A percentile compares a stretch with the other conserved stretches of the same genome.
Conservation (phyloP, 2,888 invertebrate species). For the Agrochola litura region DNA sequence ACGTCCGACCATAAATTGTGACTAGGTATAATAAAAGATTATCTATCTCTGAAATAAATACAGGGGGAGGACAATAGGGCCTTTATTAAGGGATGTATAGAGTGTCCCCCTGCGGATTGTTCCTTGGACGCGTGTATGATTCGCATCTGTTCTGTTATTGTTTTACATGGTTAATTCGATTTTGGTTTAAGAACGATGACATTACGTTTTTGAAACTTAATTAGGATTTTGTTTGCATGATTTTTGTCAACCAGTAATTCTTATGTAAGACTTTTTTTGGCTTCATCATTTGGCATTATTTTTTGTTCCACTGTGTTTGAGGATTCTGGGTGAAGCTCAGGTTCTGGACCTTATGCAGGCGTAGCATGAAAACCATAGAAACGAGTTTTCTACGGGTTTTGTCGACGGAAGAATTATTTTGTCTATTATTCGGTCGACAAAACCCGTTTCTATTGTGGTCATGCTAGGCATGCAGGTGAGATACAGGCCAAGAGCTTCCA, state of each 20-base stretch:
- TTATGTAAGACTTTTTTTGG: no score
- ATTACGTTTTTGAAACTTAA: constrained; percentile 11
- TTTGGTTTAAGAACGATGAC: constrained; percentile 23
- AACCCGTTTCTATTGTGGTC: no score
- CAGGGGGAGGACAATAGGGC: constrained; percentile 86
- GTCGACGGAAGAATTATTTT: no score
- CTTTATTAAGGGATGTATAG: constrained; percentile 83
- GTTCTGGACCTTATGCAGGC: no score
- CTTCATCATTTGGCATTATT: neutral
- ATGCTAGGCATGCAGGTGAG: no score
- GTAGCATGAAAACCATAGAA: no score
- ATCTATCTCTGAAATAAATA: constrained; percentile 88
- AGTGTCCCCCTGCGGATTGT: constrained; percentile 58
- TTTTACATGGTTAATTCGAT: constrained; percentile 52
- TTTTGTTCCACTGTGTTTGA: no score
- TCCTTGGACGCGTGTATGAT: constrained; percentile 52
- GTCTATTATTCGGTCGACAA: no score
- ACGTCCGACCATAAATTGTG: constrained; percentile 86
- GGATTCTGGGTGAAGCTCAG: no score
- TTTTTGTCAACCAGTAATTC: no score
- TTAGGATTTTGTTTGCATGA: neutral
- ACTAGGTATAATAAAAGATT: constrained; percentile 87
- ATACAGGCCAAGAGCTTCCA: no score
- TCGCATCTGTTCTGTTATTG: constrained; percentile 68
- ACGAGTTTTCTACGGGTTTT: no score